Conservation (phyloP, 1,140 invertebrate genomes). For the Nephotettix cincticeps region DNA sequence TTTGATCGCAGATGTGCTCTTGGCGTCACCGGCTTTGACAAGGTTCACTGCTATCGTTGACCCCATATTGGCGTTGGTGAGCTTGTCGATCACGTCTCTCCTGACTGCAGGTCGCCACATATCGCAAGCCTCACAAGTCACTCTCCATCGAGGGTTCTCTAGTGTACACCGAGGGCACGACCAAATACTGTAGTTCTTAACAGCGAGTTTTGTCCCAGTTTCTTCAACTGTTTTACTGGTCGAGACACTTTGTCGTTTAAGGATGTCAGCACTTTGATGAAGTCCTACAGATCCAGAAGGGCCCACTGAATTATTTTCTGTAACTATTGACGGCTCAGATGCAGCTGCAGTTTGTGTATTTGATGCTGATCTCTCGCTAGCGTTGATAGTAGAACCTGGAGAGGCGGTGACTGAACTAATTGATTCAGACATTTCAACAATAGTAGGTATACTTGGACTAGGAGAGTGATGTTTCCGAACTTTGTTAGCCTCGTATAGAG, state of each 20-base stretch:
- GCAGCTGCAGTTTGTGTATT: not conserved
- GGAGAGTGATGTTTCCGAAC: conserved; percentile 39
- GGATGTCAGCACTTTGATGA: too few relatives aligned
- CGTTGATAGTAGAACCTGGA: conserved; percentile 38
- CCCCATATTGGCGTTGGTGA: not conserved
- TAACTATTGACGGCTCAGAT: not conserved
- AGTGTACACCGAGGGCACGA: conserved; percentile 55
- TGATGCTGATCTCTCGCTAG: not conserved
- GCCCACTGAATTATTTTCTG: not conserved
- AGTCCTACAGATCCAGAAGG: too few relatives aligned
- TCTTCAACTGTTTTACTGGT: too few relatives aligned
- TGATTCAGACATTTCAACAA: conserved; percentile 45
- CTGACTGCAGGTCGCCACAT: conserved; percentile 38
- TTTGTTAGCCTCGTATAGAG: conserved; percentile 38
- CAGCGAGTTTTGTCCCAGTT: conserved; percentile 8
- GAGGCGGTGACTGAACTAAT: conserved; percentile 40
- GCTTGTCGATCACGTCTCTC: conserved; percentile 11
- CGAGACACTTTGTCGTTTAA: too few relatives aligned
- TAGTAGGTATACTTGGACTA: conserved; percentile 45
- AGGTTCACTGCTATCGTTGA: not conserved
- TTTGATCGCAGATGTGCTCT: not conserved
- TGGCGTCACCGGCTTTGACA: conserved; percentile 4
- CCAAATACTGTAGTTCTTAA: conserved; percentile 45
- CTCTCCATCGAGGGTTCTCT: conserved; percentile 56
- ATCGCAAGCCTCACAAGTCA: conserved; percentile 57